Conservation (phyloP, 2,888 invertebrate genomes). For the Mylabris sibirica region DNA sequence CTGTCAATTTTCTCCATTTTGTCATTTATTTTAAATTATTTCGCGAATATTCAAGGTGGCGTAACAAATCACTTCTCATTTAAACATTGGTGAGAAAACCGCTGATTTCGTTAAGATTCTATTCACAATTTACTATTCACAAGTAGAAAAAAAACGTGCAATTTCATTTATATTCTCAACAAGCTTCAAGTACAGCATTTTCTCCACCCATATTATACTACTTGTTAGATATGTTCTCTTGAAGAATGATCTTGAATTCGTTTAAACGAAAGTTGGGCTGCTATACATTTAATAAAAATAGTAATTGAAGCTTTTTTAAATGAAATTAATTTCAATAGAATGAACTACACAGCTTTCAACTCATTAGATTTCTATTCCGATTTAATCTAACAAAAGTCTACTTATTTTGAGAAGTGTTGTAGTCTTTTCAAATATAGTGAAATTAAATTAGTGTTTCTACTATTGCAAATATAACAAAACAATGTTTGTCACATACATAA, state of each 20-base stretch:
- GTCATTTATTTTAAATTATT: neutral
- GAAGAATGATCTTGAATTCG: too few species aligned
- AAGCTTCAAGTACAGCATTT: neutral
- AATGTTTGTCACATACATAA: neutral
- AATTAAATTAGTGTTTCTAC: neutral
- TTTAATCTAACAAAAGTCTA: neutral
- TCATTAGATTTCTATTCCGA: neutral
- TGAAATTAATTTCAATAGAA: too few species aligned
- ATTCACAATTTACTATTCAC: neutral
- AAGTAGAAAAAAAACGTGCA: neutral
- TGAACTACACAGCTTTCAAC: too few species aligned
- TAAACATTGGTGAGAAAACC: neutral
- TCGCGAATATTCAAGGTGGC: neutral
- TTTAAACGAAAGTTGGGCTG: neutral
- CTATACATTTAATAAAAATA: neutral
- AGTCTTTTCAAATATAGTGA: neutral
- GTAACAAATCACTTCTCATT: neutral
- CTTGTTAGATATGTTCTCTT: neutral
- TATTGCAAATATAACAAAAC: neutral
- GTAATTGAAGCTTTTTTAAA: too few species aligned
- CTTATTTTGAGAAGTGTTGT: neutral
- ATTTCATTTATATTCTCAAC: slow-evolving; percentile 1
- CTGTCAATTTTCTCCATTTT: neutral
- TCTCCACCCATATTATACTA: neutral
- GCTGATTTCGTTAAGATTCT: neutral